Percentiles rank a stretch among this genome's conserved stretches.
Conservation (phyloP, 2,797 vertebrate genomes). For the Orientallactaga sibirica region DNA sequence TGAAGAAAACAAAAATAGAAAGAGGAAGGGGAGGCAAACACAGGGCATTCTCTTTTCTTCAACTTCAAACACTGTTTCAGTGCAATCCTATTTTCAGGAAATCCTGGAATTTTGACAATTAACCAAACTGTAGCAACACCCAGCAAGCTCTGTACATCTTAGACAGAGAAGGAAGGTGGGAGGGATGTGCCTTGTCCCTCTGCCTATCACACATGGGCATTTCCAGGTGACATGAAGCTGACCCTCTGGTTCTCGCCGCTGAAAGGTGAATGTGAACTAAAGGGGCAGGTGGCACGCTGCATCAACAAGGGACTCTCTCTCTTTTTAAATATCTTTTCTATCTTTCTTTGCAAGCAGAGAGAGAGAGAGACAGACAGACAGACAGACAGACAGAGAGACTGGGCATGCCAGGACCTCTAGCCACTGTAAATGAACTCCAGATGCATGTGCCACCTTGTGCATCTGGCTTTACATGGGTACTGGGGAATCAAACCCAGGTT, state of each 20-base stretch:
- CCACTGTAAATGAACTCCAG: no score
- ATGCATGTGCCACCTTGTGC: no score
- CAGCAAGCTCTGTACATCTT: not conserved
- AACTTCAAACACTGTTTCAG: not conserved
- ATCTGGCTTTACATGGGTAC: no score
- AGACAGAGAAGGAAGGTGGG: not conserved
- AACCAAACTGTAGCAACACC: not conserved
- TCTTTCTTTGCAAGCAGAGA: no score
- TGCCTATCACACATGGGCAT: not conserved
- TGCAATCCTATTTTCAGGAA: conserved; percentile 22
- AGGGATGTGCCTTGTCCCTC: not conserved
- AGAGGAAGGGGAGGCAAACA: not conserved
- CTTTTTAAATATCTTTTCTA: no score
- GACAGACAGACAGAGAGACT: no score
- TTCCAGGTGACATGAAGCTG: not conserved
- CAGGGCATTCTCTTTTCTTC: not conserved
- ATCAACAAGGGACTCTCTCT: not conserved
- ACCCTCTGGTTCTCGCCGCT: not conserved
- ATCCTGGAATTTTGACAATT: conserved; percentile 40
- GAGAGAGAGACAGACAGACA: no score
- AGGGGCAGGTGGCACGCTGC: not conserved
- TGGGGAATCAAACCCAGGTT: no score
- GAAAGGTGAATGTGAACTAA: not conserved
- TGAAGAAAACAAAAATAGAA: not conserved
- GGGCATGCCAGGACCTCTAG: no score